Percentiles rank a stretch among this genome's conserved stretches.
These are phyloP conservation scores for Saxidomus purpurata DNA, from an alignment of 1,140 invertebrate species.

Conservation along the genomic window DNA sequence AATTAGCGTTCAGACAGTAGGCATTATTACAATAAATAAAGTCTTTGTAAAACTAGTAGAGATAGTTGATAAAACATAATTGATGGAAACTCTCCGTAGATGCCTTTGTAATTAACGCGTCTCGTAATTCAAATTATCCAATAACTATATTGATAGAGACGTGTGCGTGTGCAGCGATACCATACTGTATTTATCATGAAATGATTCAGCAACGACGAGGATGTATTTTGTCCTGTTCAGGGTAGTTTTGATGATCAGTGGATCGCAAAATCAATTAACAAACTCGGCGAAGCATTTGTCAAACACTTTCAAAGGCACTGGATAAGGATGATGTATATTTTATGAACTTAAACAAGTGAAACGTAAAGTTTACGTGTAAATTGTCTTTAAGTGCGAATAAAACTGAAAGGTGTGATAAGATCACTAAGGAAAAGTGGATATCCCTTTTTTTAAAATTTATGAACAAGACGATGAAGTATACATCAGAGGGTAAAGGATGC, in stretches of 20 bases:
- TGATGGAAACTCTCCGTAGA: background rate
- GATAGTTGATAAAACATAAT: background rate
- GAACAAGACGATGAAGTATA: background rate
- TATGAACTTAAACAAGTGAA: background rate
- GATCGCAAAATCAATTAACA: conserved; percentile 4
- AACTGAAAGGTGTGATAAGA: background rate
- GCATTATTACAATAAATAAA: background rate
- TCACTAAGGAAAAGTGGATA: background rate
- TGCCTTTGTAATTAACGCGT: background rate
- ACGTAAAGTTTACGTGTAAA: background rate
- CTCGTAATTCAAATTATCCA: conserved; percentile 31
- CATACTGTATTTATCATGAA: background rate
- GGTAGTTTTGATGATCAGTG: conserved; percentile 1
- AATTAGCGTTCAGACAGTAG: background rate
- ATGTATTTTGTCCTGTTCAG: conserved; percentile 16
- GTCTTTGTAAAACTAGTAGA: background rate
- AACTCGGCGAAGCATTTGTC: background rate
- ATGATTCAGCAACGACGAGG: conserved; percentile 2
- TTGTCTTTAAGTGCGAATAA: background rate
- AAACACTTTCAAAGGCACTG: conserved; percentile 2
- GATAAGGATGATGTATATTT: background rate
- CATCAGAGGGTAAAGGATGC: background rate
- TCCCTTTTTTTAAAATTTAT: background rate
- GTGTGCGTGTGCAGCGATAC: background rate
- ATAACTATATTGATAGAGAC: conserved; percentile 27